These are phyloP conservation scores for Ferdinandea cuprea DNA, from an alignment of 2,888 invertebrate genomes.

Conservation along the genomic window DNA sequence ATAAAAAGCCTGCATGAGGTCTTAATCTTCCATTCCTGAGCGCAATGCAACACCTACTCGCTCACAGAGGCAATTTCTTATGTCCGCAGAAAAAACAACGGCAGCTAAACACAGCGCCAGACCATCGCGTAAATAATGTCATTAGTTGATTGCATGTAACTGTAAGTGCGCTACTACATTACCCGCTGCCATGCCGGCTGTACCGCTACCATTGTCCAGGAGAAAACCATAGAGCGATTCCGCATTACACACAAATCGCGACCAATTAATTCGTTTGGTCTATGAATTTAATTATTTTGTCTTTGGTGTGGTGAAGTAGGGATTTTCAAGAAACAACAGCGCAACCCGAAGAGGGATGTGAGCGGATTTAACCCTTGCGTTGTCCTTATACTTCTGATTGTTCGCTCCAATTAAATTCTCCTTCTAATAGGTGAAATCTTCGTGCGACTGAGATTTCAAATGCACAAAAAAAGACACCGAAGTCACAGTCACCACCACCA, in stretches of 20 bases:
- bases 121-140: conserved; percentile 74
- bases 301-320: conserved; percentile 23
- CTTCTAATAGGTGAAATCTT: conserved; percentile 5
- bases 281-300: conserved; percentile 73
- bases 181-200: conserved; percentile 41
- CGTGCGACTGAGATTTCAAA: conserved; percentile 16
- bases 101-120: conserved; percentile 63
- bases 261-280: conserved; percentile 72
- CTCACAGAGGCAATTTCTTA: conserved; percentile 50
- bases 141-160: conserved; percentile 75
- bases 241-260: conserved; percentile 71
- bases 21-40: conserved; percentile 63
- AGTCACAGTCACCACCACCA: background rate
- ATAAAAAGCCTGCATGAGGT: conserved; percentile 70
- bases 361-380: conserved; percentile 45
- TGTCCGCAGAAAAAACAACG: conserved; percentile 36
- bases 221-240: conserved; percentile 61
- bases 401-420: conserved; percentile 61
- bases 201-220: conserved; percentile 21
- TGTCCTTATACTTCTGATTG: conserved; percentile 45
- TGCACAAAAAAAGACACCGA: background rate
- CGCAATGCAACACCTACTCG: conserved; percentile 68
- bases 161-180: conserved; percentile 73
- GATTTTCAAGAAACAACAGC: background rate
- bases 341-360: conserved; percentile 10